These are phyloP conservation scores for Mechanitis mazaeus DNA, from an alignment of 2,888 invertebrate species.

Conservation along the genomic window DNA sequence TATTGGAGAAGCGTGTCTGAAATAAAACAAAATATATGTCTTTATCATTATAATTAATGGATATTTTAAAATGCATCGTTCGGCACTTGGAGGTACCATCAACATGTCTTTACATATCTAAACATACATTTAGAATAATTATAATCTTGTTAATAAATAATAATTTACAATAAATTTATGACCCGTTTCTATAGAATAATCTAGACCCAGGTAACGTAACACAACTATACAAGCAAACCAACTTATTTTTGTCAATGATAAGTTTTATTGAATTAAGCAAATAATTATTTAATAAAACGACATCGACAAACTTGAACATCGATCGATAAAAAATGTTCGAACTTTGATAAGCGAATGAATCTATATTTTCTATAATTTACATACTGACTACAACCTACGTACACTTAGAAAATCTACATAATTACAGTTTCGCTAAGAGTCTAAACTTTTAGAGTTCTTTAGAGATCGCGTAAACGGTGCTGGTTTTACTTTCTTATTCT, in stretches of 20 bases:
- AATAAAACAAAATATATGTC: slow-evolving; percentile 42
- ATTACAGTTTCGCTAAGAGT: slow-evolving; percentile 69
- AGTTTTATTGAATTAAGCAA: background rate
- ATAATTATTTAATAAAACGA: slow-evolving; percentile 19
- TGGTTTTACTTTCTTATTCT: slow-evolving; percentile 58
- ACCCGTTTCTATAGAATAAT: slow-evolving; percentile 31
- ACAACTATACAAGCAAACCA: slow-evolving; percentile 6
- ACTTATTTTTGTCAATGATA: background rate
- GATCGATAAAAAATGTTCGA: slow-evolving; percentile 48
- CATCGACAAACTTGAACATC: slow-evolving; percentile 46
- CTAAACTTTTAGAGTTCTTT: slow-evolving; percentile 72
- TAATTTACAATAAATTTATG: slow-evolving; percentile 25
- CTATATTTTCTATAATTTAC: slow-evolving; percentile 57
- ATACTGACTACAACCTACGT: slow-evolving; percentile 58
- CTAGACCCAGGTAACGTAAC: background rate
- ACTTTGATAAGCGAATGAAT: slow-evolving; percentile 67
- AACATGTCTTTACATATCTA: slow-evolving; percentile 53
- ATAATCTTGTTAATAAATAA: slow-evolving; percentile 35
- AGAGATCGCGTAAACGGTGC: slow-evolving; percentile 56
- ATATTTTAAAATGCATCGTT: slow-evolving; percentile 66
- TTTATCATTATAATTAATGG: slow-evolving; percentile 56
- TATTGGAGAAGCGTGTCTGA: slow-evolving; percentile 6
- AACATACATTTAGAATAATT: slow-evolving; percentile 53
- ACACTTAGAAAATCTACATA: slow-evolving; percentile 76
- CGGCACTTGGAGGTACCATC: slow-evolving; percentile 48